Percentiles rank a stretch among this genome's conserved stretches.
These are phyloP conservation scores for Syngnathus scovelli DNA, from an alignment of 2,113 vertebrate genomes.

Conservation along the genomic window DNA sequence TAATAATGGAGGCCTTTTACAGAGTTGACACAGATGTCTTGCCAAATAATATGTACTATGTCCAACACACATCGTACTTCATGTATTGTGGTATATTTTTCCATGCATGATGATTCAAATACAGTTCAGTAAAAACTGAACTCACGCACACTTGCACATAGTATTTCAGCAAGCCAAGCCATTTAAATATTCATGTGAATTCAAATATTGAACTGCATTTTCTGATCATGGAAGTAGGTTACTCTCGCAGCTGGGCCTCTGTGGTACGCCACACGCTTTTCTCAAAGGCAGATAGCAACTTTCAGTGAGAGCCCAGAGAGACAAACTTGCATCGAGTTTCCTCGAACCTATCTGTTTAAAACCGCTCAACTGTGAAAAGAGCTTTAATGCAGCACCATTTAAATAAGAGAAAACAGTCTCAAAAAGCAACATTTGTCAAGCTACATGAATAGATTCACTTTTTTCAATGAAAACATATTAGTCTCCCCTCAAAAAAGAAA, in stretches of 20 bases:
- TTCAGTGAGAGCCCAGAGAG: slow-evolving; percentile 50
- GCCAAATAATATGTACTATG: not conserved
- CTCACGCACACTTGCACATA: too few species aligned
- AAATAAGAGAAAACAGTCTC: slow-evolving; percentile 41
- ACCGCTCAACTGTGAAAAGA: slow-evolving; percentile 58
- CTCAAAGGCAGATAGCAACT: slow-evolving; percentile 56
- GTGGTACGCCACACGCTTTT: slow-evolving; percentile 31
- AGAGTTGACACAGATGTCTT: not conserved
- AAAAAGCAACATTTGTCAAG: slow-evolving; percentile 44
- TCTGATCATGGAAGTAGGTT: slow-evolving; percentile 52
- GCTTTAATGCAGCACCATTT: slow-evolving; percentile 65
- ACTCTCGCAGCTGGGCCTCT: slow-evolving; percentile 54
- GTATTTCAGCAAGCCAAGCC: too few species aligned
- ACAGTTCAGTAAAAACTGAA: not conserved
- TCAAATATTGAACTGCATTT: slow-evolving; percentile 46
- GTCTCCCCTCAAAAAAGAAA: slow-evolving; percentile 20
- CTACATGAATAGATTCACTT: slow-evolving; percentile 23
- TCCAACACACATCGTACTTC: not conserved
- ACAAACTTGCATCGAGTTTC: slow-evolving; percentile 57
- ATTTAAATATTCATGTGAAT: slow-evolving; percentile 5
- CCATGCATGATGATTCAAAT: not conserved
- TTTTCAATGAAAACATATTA: slow-evolving; percentile 4
- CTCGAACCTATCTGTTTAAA: slow-evolving; percentile 55
- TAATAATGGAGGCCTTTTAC: not conserved
- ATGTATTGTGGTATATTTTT: too few species aligned